These are phyloP conservation scores for Apostichopus leukothele DNA, from an alignment of 53 echinoderm and acorn worm genomes.

Conservation along the genomic window DNA sequence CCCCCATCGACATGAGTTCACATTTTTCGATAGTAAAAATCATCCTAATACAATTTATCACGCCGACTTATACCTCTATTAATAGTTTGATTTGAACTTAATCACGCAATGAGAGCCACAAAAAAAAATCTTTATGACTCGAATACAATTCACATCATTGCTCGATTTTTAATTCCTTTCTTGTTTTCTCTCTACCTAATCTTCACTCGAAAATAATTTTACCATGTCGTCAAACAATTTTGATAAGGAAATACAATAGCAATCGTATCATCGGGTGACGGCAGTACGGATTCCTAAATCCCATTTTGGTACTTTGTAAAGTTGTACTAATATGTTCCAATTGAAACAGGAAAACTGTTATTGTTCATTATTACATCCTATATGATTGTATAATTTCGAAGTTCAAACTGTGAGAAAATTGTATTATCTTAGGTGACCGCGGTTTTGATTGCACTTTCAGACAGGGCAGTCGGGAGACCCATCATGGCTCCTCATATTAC, in stretches of 20 bases:
- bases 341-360: conserved; percentile 34
- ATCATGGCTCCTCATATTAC: conserved; percentile 23
- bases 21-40: not conserved
- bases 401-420: conserved; percentile 39
- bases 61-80: not conserved
- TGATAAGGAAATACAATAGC: too few relatives aligned
- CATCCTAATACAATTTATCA: not conserved
- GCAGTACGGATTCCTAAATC: not conserved
- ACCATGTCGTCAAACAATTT: too few relatives aligned
- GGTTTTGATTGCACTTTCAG: conserved; percentile 35
- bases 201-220: too few relatives aligned
- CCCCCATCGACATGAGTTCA: not conserved
- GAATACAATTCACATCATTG: not conserved
- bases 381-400: conserved; percentile 13
- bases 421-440: conserved; percentile 6
- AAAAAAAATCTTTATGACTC: not conserved
- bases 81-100: conserved; percentile 2
- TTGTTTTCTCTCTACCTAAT: too few relatives aligned
- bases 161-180: not conserved
- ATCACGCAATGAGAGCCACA: not conserved
- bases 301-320: not conserved
- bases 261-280: not conserved
- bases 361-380: conserved; percentile 43
- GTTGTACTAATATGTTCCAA: not conserved
- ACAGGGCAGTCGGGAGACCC: conserved; percentile 14